Evolutionary conservation across 1,140 invertebrate species (phyloP), one percentile per base, ranked within the genome.

Genomic region (Anoplolepis gracilipes): DNA sequence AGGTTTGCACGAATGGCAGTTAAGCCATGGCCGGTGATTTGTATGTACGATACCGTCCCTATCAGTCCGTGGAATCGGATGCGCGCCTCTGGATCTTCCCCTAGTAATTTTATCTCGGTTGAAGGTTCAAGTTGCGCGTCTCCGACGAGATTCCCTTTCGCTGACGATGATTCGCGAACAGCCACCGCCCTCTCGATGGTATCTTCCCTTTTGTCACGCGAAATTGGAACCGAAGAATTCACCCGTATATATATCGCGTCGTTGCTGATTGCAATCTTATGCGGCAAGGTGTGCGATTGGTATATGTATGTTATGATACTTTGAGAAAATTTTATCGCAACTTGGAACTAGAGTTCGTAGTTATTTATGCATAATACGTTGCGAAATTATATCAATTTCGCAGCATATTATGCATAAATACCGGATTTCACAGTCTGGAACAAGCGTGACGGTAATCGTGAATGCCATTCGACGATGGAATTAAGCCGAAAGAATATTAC

Each of bases 21-120:
- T 92, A 92, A 92, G 88, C 64, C 61, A 79, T 33, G 87, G 65
- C 79, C 87, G 89, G 93, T 93, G 93, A 93, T 93, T 93, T 93
- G 93, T 93, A 92, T 93, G 93, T 93, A 92, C 92, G 93, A 93
- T 93, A 93, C 92, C 92, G 84, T 87, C 90, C 72, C 88, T 94
- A 94, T 93, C 93, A 90, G 88, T 88, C 91, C 84, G 76, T 88
- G 90, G 91, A 92, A 94, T 93, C 93, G 89, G 90, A 89, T 91
- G 92, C 90, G 90, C 91, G 85, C 59, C 61, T 67, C 67, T 88
- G 82, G 92, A 92, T 92, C 92, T 91, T 92, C 75, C 87, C 81
- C 77, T 77, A 85, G 93, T 93, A 93, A 93, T 93, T 93, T 93
- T 92, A 93, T 93, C 90, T 90, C 87, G 87, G 90, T 90, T 92